phyloP scores from a whole-genome alignment of 1,140 invertebrate genomes.

The Zaprionus nigranus region DNA sequence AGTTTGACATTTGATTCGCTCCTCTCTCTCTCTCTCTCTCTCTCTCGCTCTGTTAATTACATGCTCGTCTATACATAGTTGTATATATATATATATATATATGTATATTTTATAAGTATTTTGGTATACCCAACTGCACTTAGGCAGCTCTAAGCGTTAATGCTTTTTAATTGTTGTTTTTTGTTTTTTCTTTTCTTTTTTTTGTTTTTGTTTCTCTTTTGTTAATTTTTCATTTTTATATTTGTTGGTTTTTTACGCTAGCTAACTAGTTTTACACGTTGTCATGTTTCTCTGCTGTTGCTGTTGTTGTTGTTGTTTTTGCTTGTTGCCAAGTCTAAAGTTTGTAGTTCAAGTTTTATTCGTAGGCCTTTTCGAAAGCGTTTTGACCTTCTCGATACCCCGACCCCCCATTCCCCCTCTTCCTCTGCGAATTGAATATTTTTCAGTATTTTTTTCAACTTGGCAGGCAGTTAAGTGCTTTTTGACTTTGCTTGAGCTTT shows the following conservation, averaged over 20 bases:
- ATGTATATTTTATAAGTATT: conserved; percentile 20
- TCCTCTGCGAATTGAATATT: conserved; percentile 13
- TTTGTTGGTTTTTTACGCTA: conserved; percentile 10
- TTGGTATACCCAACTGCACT: conserved; percentile 66
- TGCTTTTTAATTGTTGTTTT: conserved; percentile 71
- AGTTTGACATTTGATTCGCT: conserved; percentile 17
- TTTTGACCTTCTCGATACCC: conserved; percentile 57
- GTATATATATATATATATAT: conserved; percentile 24
- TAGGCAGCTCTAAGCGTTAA: conserved; percentile 77
- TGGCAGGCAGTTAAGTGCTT: conserved; percentile 63
- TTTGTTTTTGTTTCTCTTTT: conserved; percentile 37
- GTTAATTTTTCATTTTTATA: conserved; percentile 41
- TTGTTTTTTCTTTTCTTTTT: conserved; percentile 15
- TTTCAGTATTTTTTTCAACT: neutral
- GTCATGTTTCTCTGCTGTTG: conserved; percentile 40
- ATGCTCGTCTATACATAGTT: conserved; percentile 26
- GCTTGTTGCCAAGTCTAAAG: conserved; percentile 71
- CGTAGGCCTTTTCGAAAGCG: conserved; percentile 72
- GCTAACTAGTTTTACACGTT: conserved; percentile 79
- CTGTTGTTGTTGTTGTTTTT: conserved; percentile 20
- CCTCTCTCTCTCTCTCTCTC: neutral
- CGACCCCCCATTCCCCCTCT: neutral
- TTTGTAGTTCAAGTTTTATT: conserved; percentile 78
- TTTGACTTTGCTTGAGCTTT: conserved; percentile 67
- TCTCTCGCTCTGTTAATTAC: conserved; percentile 11